Evolutionary conservation across 2,888 invertebrate species (phyloP).

Genomic region (Diaperis boleti): DNA sequence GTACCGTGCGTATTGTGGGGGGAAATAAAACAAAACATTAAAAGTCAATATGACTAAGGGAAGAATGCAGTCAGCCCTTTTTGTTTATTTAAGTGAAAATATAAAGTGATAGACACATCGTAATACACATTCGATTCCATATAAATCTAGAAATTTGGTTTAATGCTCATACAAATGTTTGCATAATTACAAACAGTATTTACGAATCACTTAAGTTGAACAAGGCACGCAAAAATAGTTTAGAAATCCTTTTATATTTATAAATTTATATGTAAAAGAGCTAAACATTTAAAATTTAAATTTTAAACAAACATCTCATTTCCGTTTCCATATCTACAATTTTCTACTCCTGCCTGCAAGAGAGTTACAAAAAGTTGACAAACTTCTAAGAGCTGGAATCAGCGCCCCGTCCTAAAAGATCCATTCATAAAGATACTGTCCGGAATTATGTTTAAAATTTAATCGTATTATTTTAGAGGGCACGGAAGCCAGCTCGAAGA

Average conservation of each 20-base stretch:
- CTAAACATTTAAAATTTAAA: conserved; percentile 56
- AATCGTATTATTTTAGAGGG: conserved; percentile 4
- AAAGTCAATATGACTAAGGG: conserved; percentile 65
- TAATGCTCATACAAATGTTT: conserved; percentile 54
- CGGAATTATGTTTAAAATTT: neutral
- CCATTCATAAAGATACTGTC: neutral
- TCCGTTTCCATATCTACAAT: conserved; percentile 37
- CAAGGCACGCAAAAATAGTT: conserved; percentile 65
- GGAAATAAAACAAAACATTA: conserved; percentile 54
- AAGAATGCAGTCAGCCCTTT: conserved; percentile 63
- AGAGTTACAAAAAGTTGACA: conserved; percentile 43
- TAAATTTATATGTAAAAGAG: conserved; percentile 52
- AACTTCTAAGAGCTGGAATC: neutral
- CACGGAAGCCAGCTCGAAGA: conserved; percentile 10
- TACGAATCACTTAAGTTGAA: conserved; percentile 61
- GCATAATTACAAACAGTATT: conserved; percentile 56
- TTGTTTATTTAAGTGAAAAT: conserved; percentile 64
- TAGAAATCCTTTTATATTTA: conserved; percentile 58
- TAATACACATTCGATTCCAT: conserved; percentile 61
- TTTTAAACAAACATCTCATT: conserved; percentile 41
- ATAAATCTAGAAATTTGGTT: conserved; percentile 63
- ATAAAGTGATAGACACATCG: conserved; percentile 64
- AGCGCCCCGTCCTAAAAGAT: conserved; percentile 2
- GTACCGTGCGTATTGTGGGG: neutral
- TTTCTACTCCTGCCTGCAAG: conserved; percentile 53